These are phyloP conservation scores for Enteromius anoplus DNA, from an alignment of 2,797 vertebrate genomes.

Conservation along the genomic window DNA sequence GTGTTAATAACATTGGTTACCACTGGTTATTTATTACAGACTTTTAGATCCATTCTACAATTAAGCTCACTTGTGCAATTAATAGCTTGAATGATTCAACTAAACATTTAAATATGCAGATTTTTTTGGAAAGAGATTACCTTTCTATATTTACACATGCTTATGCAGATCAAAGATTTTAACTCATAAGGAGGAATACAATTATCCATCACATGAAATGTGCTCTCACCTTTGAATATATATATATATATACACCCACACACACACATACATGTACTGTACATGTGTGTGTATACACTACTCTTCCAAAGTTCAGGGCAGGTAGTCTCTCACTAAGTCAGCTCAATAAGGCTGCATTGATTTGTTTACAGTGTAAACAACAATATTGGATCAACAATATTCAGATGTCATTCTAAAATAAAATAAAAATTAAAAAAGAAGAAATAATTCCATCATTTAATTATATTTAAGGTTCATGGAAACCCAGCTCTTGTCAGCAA, in stretches of 20 bases:
- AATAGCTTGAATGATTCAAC: neutral
- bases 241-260: too few species aligned
- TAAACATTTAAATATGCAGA: neutral
- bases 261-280: too few species aligned
- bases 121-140: neutral
- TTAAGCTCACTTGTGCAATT: constrained; percentile 8
- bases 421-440: neutral
- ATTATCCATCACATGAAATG: neutral
- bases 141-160: neutral
- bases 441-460: neutral
- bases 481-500: neutral
- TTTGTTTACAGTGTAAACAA: neutral
- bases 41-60: constrained; percentile 3
- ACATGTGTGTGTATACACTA: neutral
- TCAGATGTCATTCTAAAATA: neutral
- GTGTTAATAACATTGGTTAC: constrained; percentile 42
- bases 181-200: neutral
- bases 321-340: neutral
- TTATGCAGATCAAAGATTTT: neutral
- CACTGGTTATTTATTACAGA: constrained; percentile 23
- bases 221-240: neutral
- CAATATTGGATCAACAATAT: neutral
- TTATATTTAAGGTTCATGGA: neutral
- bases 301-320: neutral
- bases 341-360: neutral